Evolutionary conservation across 2,888 invertebrate species (phyloP), one percentile per base, ranked within the genome.

Genomic region (Chrysomela aeneicollis): DNA sequence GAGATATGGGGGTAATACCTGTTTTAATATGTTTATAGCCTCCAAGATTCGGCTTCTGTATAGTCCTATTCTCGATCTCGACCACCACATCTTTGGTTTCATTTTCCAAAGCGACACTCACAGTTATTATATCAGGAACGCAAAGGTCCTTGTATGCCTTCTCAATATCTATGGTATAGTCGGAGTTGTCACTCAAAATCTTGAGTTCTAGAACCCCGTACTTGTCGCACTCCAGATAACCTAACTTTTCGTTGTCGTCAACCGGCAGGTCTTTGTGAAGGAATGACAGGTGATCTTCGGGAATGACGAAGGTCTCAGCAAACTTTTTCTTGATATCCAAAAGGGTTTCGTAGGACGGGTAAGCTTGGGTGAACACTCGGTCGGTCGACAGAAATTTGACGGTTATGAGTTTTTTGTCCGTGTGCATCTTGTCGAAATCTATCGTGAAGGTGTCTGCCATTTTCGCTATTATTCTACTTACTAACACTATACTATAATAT

Each of bases 31-130:
- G 88, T 65, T 87, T 85, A 82, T 91, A 96, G 32, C 96, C 96
- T 57, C 95, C 94, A 71, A 91, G 82, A 83, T 89, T 92, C 0
- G 93, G 92, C 78, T 95, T 95, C 46, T 85, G 78, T 37, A 90
- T 89, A 0, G 83, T 77, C 42, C 84, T 82, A 73, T 88, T 86
- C 71, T 86, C 85, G 67, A 89, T 87, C 79, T 87, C 87, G 0
- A 88, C 87, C 12, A 87, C 84, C 15, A 88, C 78, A 57, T 84
- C 84, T 71, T 83, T 85, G 2, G 73, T 76, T 46, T 83, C 81
- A 55, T 85, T 82, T 52, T 83, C 83, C 8, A 81, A 81, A 42
- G 83, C 79, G 17, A 87, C 82, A 30, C 81, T 80, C 0, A 88
- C 87, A 0, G 86, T 87, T 18, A 87, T 83, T 18, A 87, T 85